Conservation (phyloP, 2,888 invertebrate genomes). For the Mesoligia furuncula region DNA sequence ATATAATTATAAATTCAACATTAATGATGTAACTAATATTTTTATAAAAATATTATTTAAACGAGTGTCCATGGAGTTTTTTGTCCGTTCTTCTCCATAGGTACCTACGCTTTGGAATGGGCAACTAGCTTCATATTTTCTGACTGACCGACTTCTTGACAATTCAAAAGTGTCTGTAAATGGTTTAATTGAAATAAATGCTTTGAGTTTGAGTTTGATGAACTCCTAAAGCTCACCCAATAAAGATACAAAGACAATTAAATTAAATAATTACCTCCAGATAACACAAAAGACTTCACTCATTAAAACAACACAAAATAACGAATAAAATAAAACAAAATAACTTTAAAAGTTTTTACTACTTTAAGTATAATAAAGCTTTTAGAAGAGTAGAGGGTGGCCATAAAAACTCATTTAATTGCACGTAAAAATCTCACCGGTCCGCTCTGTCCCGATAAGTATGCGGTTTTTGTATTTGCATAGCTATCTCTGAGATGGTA, state of each 20-base stretch:
- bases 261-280: conserved; percentile 47
- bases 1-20: too few relatives aligned
- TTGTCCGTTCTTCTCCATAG: too few relatives aligned
- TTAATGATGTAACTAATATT: too few relatives aligned
- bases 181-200: too few relatives aligned
- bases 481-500: conserved; percentile 75
- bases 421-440: conserved; percentile 69
- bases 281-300: conserved; percentile 47
- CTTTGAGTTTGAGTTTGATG: too few relatives aligned
- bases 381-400: conserved; percentile 56
- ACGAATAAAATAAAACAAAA: conserved; percentile 43
- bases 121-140: too few relatives aligned
- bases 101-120: too few relatives aligned
- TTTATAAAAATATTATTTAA: too few relatives aligned
- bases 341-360: conserved; percentile 58
- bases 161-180: too few relatives aligned
- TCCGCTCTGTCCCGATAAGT: conserved; percentile 67
- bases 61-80: too few relatives aligned
- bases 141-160: too few relatives aligned
- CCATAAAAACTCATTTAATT: conserved; percentile 70
- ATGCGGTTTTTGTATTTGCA: conserved; percentile 73
- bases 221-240: conserved; percentile 32
- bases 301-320: conserved; percentile 55
- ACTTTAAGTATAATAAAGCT: conserved; percentile 61
- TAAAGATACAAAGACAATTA: conserved; percentile 50